These are phyloP conservation scores for Chymomyza fuscimana DNA, from an alignment of 2,888 invertebrate species.

Conservation along the genomic window DNA sequence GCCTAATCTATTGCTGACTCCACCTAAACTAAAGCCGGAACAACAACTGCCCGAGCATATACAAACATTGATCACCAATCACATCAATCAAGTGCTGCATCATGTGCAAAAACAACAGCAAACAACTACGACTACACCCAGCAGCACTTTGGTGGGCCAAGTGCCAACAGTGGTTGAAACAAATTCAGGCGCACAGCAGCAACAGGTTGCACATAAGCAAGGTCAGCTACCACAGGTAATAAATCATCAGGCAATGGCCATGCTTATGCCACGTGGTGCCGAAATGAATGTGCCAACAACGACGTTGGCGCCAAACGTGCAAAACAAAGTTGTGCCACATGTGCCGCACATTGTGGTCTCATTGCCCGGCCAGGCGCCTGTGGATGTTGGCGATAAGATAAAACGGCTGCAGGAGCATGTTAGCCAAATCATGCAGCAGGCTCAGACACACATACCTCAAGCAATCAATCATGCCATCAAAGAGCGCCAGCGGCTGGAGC, in stretches of 20 bases:
- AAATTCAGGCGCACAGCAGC: slow-evolving; percentile 41
- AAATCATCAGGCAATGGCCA: slow-evolving; percentile 55
- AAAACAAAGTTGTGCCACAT: slow-evolving; percentile 51
- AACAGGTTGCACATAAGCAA: slow-evolving; percentile 43
- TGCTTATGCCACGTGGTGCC: slow-evolving; percentile 21
- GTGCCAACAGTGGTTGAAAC: slow-evolving; percentile 46
- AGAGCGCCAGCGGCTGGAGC: slow-evolving; percentile 37
- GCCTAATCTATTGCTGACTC: slow-evolving; percentile 13
- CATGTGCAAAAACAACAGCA: slow-evolving; percentile 34
- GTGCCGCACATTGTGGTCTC: slow-evolving; percentile 52
- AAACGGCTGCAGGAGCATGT: slow-evolving; percentile 53
- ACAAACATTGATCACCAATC: slow-evolving; percentile 54
- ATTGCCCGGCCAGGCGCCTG: slow-evolving; percentile 40
- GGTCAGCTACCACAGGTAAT: slow-evolving; percentile 47
- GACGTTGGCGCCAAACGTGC: slow-evolving; percentile 1
- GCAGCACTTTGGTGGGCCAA: slow-evolving; percentile 38
- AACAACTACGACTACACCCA: slow-evolving; percentile 1
- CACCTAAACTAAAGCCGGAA: slow-evolving; percentile 34
- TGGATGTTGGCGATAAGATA: slow-evolving; percentile 56
- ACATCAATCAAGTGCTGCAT: slow-evolving; percentile 59
- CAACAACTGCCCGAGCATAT: slow-evolving; percentile 53
- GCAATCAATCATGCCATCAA: slow-evolving; percentile 55
- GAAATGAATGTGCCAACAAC: not conserved
- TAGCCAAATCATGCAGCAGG: slow-evolving; percentile 58
- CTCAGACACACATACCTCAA: slow-evolving; percentile 56